Base-by-base conservation (phyloP, 1,140 invertebrate genomes). In the Orius insidiosus region DNA sequence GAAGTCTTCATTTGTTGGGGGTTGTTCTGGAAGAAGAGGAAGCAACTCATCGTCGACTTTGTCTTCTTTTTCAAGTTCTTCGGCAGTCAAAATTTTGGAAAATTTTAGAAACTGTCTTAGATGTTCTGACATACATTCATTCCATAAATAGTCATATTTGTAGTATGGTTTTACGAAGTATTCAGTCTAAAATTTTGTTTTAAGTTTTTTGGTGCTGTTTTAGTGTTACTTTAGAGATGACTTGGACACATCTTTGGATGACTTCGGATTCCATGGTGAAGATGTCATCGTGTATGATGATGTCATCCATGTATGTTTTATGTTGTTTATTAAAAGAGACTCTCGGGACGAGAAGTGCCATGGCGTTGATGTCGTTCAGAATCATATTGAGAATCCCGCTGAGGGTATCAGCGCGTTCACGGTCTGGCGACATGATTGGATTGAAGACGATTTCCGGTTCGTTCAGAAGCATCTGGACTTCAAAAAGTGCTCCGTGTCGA, bases 91-190 rank as follows among this genome's bases (percentile, higher is more conserved):
- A 7, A 66, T 66, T 49, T 71, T 67, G 4, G 74, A 70, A 56
- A 74, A 82, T 18, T 68, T 68, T 32, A 80, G 58, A 60, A 82
- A 80, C 54, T 76, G 68, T 4, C 65, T 53, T 49, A 81, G 63
- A 54, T 75, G 76, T 47, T 74, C 65, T 33, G 71, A 60, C 19
- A 68, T 63, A 54, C 79, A 67, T 53, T 74, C 71, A 7, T 68
- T 57, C 80, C 80, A 84, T 2, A 84, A 53, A 60, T 76, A 79
- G 1, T 69, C 62, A 53, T 66, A 69, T 1, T 57, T 51, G 52
- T 49, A 54, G 48, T 52, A 53, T 52, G 32, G 43, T 46, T 40
- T 34, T 4, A 6, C 30, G 51, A 37, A 56, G n/a, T 51, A 48
- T 39, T 47, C 50, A n/a, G 48, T 53, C 57, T 59, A 33, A 40